These are phyloP conservation scores for Drosophila nigromelanica DNA, from an alignment of 1,140 invertebrate genomes.

Conservation along the genomic window DNA sequence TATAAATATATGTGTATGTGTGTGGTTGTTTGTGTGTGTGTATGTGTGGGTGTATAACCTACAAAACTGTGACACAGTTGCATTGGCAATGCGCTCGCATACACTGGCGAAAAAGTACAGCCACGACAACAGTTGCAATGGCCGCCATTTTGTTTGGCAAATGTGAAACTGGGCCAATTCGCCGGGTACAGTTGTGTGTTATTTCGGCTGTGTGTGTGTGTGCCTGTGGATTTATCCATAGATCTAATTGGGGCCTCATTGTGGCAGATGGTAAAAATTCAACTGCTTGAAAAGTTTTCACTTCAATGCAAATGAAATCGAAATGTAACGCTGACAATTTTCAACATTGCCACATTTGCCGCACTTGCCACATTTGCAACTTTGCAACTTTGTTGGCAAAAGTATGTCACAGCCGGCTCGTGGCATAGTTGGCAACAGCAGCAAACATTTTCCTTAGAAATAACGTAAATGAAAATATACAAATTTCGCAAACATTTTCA, in stretches of 20 bases:
- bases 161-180: constrained; percentile 76
- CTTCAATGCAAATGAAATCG: constrained; percentile 62
- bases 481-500: constrained; percentile 71
- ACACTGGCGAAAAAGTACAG: constrained; percentile 73
- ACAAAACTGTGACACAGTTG: constrained; percentile 64
- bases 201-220: neutral
- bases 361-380: constrained; percentile 24
- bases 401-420: constrained; percentile 56
- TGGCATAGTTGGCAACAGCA: constrained; percentile 57
- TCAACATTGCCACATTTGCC: constrained; percentile 29
- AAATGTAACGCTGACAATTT: constrained; percentile 50
- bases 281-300: constrained; percentile 38
- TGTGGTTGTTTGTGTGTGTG: too few species aligned
- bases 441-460: constrained; percentile 43
- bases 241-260: constrained; percentile 48
- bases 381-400: constrained; percentile 25
- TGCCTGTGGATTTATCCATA: neutral
- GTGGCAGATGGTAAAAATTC: constrained; percentile 30
- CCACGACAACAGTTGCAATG: constrained; percentile 79
- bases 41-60: constrained; percentile 58
- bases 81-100: constrained; percentile 45
- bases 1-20: too few species aligned
- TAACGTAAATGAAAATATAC: constrained; percentile 14
- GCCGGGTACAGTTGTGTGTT: constrained; percentile 63
- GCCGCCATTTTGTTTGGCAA: constrained; percentile 73